phyloP scores from a whole-genome alignment of 2,888 invertebrate species.

The Mylabris sibirica region DNA sequence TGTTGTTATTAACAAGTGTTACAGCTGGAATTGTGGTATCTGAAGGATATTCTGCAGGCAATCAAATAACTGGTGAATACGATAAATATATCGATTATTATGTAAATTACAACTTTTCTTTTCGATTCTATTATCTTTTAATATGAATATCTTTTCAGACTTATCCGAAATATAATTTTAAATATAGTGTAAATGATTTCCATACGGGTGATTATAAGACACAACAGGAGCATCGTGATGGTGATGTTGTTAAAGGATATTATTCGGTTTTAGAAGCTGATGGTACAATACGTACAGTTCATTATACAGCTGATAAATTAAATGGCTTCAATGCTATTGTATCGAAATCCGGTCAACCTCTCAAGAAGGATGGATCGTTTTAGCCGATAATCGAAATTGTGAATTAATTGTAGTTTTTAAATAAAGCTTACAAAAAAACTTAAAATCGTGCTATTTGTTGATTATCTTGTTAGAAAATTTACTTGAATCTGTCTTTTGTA shows the following conservation, averaged over 20 bases:
- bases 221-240: conserved; percentile 67
- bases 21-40: background rate
- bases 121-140: background rate
- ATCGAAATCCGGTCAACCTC: conserved; percentile 69
- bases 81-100: conserved; percentile 35
- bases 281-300: conserved; percentile 51
- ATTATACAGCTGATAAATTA: conserved; percentile 52
- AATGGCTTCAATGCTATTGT: conserved; percentile 66
- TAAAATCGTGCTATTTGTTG: too few relatives aligned
- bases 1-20: background rate
- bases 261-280: conserved; percentile 51
- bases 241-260: conserved; percentile 63
- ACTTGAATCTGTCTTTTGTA: too few relatives aligned
- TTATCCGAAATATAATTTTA: conserved; percentile 65
- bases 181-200: conserved; percentile 66
- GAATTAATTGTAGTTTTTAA: background rate
- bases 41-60: background rate
- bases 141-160: conserved; percentile 55
- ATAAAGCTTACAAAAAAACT: background rate
- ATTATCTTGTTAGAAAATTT: too few relatives aligned
- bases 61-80: conserved; percentile 34
- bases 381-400: background rate
- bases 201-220: conserved; percentile 68
- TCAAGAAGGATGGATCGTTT: conserved; percentile 45
- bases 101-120: conserved; percentile 21